Evolutionary conservation across 2,797 vertebrate species (phyloP).

Genomic region (Xenops minutus): DNA sequence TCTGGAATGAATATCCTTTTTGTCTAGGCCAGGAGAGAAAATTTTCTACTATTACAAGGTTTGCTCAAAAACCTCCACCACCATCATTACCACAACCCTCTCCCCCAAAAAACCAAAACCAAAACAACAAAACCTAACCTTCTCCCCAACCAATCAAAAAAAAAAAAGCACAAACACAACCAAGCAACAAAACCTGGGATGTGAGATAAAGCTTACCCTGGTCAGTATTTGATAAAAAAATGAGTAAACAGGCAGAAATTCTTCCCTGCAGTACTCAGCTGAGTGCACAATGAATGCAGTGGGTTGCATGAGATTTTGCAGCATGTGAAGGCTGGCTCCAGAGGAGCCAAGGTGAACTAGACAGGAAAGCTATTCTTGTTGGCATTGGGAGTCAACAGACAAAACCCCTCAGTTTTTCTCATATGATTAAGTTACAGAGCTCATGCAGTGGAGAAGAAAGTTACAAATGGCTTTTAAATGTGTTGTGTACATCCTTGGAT

Average conservation of each 20-base stretch:
- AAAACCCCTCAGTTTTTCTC: background rate
- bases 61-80: background rate
- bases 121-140: background rate
- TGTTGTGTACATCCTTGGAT: background rate
- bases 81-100: background rate
- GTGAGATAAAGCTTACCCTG: background rate
- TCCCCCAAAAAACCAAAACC: background rate
- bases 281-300: rapidly evolving
- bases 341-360: background rate
- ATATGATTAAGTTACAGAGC: background rate
- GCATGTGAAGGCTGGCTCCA: background rate
- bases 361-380: rapidly evolving
- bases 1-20: background rate
- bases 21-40: background rate
- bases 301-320: background rate
- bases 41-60: background rate
- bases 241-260: background rate
- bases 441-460: background rate
- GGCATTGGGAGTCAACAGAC: rapidly evolving
- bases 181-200: background rate
- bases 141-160: background rate
- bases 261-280: background rate
- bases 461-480: background rate
- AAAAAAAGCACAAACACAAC: background rate
- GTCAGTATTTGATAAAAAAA: background rate